phyloP scores from a whole-genome alignment of 2,113 vertebrate genomes.

The Hippocampus comes region DNA sequence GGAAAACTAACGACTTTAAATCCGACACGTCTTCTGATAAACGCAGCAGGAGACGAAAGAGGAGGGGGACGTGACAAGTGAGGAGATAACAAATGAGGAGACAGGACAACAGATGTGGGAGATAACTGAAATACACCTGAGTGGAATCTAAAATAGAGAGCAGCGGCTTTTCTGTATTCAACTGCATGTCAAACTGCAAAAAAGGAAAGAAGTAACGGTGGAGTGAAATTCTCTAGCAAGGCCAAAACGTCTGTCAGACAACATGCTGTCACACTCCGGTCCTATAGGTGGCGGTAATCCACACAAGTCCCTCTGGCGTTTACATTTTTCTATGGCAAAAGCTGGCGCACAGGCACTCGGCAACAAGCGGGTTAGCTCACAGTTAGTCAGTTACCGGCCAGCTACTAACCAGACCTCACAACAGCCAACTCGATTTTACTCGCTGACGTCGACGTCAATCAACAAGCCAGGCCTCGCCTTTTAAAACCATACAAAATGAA shows the following conservation, averaged over 20 bases:
- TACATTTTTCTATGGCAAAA: no score
- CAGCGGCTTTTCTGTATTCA: neutral
- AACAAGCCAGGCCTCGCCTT: no score
- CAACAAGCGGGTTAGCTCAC: no score
- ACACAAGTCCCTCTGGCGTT: no score
- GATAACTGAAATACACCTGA: neutral
- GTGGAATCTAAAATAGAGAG: neutral
- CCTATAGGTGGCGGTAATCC: no score
- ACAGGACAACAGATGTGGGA: neutral
- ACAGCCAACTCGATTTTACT: no score
- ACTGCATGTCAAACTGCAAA: neutral
- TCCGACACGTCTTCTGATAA: slow-evolving; percentile 1
- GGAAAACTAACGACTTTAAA: slow-evolving; percentile 4
- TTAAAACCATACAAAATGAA: no score
- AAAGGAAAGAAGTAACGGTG: neutral
- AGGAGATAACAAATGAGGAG: neutral
- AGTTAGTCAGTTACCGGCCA: no score
- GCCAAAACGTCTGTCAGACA: neutral
- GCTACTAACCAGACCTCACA: no score
- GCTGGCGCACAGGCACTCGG: no score
- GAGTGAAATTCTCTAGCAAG: neutral
- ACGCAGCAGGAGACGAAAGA: neutral
- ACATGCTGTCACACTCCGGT: neutral
- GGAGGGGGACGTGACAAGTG: neutral
- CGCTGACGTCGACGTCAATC: no score